Percentiles rank a stretch among this genome's conserved stretches.
These are phyloP conservation scores for Crotalus tigris DNA, from an alignment of 2,113 vertebrate genomes.

Conservation along the genomic window DNA sequence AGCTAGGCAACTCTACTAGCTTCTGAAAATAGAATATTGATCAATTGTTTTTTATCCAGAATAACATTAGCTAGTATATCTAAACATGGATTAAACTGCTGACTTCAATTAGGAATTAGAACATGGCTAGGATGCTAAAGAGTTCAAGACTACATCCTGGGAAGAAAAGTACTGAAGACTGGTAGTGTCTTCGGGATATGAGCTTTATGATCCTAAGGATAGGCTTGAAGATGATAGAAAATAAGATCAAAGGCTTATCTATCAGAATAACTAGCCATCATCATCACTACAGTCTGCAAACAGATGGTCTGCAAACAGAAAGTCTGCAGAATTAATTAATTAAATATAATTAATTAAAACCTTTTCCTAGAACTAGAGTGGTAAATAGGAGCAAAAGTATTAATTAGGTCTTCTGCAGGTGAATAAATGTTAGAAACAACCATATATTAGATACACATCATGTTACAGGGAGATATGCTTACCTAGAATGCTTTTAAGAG, in stretches of 20 bases:
- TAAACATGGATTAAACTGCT: neutral
- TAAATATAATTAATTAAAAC: neutral
- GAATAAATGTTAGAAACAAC: neutral
- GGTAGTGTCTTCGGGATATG: neutral
- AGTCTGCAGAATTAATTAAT: too few species aligned
- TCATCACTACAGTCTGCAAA: neutral
- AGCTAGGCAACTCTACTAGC: neutral
- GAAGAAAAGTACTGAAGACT: too few species aligned
- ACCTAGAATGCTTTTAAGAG: neutral
- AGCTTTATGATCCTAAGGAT: neutral
- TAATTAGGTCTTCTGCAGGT: neutral
- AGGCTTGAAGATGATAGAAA: neutral
- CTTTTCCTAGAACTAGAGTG: neutral
- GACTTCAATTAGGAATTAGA: neutral
- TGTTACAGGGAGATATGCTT: neutral
- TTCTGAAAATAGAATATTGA: neutral
- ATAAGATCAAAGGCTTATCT: neutral
- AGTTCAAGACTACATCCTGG: neutral
- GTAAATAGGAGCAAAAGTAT: neutral
- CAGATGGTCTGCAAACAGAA: too few species aligned
- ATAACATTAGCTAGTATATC: neutral
- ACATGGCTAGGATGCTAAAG: neutral
- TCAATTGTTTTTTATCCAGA: neutral
- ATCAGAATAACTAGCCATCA: neutral
- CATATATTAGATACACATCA: neutral